A percentile compares a stretch with the other conserved stretches of the same genome.
These are phyloP conservation scores for Matsumurasca onukii DNA, from an alignment of 1,140 invertebrate genomes.

Conservation along the genomic window DNA sequence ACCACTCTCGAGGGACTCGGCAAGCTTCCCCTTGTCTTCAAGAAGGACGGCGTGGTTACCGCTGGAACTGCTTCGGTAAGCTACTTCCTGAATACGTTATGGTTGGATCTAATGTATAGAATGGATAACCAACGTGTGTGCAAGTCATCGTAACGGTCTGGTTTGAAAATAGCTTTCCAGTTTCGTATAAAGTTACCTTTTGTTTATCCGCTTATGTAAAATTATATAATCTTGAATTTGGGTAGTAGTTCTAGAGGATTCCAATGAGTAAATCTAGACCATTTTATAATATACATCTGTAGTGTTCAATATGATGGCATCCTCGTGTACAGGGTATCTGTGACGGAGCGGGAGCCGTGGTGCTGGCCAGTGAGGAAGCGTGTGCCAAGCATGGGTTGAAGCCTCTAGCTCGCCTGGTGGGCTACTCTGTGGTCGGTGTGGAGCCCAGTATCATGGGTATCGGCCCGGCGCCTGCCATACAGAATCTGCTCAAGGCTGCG, in stretches of 20 bases:
- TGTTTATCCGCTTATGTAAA: no score
- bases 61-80: conserved; percentile 93
- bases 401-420: conserved; percentile 74
- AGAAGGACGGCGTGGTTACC: conserved; percentile 94
- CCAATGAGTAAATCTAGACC: no score
- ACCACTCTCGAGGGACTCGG: conserved; percentile 81
- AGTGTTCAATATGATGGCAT: not conserved
- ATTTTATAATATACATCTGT: no score
- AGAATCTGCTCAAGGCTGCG: conserved; percentile 69
- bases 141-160: no score
- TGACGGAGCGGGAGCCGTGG: conserved; percentile 90
- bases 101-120: no score
- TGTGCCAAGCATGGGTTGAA: conserved; percentile 77
- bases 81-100: conserved; percentile 36
- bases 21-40: conserved; percentile 89
- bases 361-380: conserved; percentile 90
- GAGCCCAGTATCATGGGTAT: conserved; percentile 89
- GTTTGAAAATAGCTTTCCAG: no score
- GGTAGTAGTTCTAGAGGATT: no score
- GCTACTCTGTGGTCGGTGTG: conserved; percentile 75
- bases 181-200: no score
- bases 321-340: conserved; percentile 74
- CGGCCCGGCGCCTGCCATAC: conserved; percentile 91
- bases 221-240: no score
- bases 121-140: no score